Evolutionary conservation across 2,888 invertebrate genomes (phyloP).

Genomic region (Pollenia angustigena): DNA sequence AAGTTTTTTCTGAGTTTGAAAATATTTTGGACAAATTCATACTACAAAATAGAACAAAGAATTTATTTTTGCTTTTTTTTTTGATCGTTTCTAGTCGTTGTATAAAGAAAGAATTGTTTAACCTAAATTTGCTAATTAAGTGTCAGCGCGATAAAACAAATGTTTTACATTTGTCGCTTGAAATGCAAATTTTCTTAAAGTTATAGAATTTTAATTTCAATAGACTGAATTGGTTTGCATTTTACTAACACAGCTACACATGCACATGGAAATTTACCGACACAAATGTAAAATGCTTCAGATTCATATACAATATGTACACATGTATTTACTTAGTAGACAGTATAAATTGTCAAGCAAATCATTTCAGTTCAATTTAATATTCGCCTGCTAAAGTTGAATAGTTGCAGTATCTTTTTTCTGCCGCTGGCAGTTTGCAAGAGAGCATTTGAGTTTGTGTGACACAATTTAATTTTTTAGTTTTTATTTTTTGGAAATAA

Average conservation of each 20-base stretch:
- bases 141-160: slow-evolving; percentile 83
- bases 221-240: slow-evolving; percentile 66
- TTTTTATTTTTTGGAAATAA: slow-evolving; percentile 39
- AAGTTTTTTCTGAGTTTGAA: neutral
- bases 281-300: too few relatives aligned
- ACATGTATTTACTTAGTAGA: neutral
- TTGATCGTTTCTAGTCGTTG: neutral
- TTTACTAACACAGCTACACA: slow-evolving; percentile 1
- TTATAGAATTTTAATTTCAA: slow-evolving; percentile 73
- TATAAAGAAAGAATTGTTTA: slow-evolving; percentile 77
- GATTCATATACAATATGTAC: neutral
- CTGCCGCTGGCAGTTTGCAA: slow-evolving; percentile 45
- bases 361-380: slow-evolving; percentile 51
- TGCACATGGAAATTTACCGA: neutral
- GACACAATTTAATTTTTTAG: slow-evolving; percentile 64
- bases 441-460: slow-evolving; percentile 21
- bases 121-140: slow-evolving; percentile 82
- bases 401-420: slow-evolving; percentile 30
- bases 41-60: slow-evolving; percentile 9
- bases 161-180: slow-evolving; percentile 80
- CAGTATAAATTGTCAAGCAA: neutral
- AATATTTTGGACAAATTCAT: slow-evolving; percentile 57
- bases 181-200: slow-evolving; percentile 68
- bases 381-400: slow-evolving; percentile 40
- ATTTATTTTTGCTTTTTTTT: slow-evolving; percentile 33